phyloP scores from a whole-genome alignment of 2,113 vertebrate species.

The Turnix velox region DNA sequence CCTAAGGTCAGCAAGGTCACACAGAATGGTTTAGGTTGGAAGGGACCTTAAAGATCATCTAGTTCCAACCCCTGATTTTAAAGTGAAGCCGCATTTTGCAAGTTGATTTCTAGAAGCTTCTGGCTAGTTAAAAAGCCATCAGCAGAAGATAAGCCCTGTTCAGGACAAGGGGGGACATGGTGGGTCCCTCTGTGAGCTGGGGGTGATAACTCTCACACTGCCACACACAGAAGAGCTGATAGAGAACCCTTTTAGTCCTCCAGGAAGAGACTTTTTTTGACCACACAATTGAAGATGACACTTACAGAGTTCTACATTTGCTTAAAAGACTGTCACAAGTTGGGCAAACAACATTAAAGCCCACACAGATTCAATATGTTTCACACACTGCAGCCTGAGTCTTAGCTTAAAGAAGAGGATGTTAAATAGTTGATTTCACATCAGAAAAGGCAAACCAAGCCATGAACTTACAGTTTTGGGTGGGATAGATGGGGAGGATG shows the following conservation, averaged over 20 bases:
- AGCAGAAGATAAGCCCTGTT: not conserved
- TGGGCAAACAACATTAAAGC: not conserved
- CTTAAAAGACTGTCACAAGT: not conserved
- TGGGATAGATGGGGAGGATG: not conserved
- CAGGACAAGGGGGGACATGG: not conserved
- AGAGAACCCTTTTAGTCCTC: not conserved
- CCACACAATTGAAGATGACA: not conserved
- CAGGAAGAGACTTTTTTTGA: not conserved
- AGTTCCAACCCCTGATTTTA: no score
- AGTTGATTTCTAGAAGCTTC: not conserved
- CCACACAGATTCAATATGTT: not conserved
- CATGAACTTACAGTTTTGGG: not conserved
- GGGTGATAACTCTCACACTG: accelerated
- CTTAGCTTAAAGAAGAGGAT: not conserved
- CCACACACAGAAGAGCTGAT: not conserved
- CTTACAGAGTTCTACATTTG: not conserved
- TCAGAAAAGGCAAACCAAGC: not conserved
- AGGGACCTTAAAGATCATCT: no score
- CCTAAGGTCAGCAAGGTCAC: not conserved
- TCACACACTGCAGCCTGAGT: no score
- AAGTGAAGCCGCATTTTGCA: not conserved
- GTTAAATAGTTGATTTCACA: not conserved
- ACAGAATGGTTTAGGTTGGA: no score
- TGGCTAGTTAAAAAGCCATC: not conserved
- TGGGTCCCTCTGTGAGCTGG: not conserved